A percentile compares a stretch with the other conserved stretches of the same genome.
Conservation (phyloP, 2,113 vertebrate species). For the Monopterus albus region DNA sequence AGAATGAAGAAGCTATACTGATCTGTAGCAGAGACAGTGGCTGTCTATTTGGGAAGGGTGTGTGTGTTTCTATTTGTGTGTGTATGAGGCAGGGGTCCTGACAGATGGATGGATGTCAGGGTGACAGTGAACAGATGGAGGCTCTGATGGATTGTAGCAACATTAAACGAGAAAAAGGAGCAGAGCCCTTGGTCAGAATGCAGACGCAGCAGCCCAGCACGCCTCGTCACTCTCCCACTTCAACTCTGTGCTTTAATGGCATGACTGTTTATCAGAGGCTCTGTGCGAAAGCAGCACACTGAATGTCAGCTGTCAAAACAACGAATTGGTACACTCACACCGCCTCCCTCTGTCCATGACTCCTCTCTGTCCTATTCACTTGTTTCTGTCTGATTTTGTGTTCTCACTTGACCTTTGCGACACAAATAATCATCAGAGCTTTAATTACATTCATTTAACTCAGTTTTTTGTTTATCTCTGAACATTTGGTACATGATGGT, state of each 20-base stretch:
- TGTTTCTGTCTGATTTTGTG: background rate
- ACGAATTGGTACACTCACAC: slow-evolving; percentile 12
- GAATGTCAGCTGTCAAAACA: slow-evolving; percentile 47
- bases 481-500: too few relatives aligned
- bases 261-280: slow-evolving; percentile 36
- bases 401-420: too few relatives aligned
- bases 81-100: slow-evolving; percentile 9
- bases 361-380: background rate
- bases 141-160: slow-evolving; percentile 76
- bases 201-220: slow-evolving; percentile 10
- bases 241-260: slow-evolving; percentile 32
- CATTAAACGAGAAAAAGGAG: slow-evolving; percentile 73
- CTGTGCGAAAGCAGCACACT: background rate
- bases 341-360: background rate
- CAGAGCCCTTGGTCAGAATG: slow-evolving; percentile 48
- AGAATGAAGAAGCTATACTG: background rate
- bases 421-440: too few relatives aligned
- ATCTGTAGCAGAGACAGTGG: background rate
- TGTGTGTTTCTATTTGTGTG: slow-evolving; percentile 3
- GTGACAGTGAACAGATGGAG: slow-evolving; percentile 77
- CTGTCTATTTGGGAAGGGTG: slow-evolving; percentile 12
- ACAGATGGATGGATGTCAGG: slow-evolving; percentile 58
- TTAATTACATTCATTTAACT: too few relatives aligned
- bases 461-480: too few relatives aligned
- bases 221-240: slow-evolving; percentile 31